phyloP scores from a whole-genome alignment of 2,113 vertebrate genomes.

The Larimichthys crocea region DNA sequence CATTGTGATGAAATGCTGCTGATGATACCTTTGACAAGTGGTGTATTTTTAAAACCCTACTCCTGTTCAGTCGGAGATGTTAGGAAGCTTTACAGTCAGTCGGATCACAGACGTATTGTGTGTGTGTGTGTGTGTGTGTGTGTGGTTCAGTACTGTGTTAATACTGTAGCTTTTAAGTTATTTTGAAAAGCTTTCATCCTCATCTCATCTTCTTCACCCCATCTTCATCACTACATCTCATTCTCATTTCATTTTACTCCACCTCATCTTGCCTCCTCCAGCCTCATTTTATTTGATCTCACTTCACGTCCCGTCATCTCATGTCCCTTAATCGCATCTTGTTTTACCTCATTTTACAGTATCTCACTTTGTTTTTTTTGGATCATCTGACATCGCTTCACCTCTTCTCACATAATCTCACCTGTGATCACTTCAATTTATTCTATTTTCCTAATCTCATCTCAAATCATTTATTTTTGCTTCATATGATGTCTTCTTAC shows the following conservation, averaged over 20 bases:
- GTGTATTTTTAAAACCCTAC: slow-evolving; percentile 54
- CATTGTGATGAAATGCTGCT: slow-evolving; percentile 19
- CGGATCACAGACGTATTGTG: too few species aligned
- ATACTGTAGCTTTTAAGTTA: background rate
- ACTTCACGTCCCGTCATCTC: background rate
- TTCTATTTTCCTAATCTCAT: background rate
- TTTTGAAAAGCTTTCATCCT: background rate
- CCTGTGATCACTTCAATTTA: too few species aligned
- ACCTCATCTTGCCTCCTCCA: background rate
- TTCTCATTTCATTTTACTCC: background rate
- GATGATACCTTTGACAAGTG: slow-evolving; percentile 11
- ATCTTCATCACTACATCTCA: background rate
- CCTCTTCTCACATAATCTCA: background rate
- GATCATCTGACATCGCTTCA: background rate
- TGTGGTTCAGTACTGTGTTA: background rate
- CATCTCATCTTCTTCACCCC: background rate
- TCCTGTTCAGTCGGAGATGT: background rate
- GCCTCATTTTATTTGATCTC: background rate
- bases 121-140: too few species aligned
- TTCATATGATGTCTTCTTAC: background rate
- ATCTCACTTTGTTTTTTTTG: too few species aligned
- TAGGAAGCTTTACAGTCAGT: background rate
- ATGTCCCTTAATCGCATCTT: background rate
- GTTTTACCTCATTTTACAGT: background rate
- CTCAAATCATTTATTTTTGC: background rate